Percentiles rank a stretch among this genome's conserved stretches.
Conservation (phyloP, 2,113 vertebrate species). For the Paratilapia polleni region DNA sequence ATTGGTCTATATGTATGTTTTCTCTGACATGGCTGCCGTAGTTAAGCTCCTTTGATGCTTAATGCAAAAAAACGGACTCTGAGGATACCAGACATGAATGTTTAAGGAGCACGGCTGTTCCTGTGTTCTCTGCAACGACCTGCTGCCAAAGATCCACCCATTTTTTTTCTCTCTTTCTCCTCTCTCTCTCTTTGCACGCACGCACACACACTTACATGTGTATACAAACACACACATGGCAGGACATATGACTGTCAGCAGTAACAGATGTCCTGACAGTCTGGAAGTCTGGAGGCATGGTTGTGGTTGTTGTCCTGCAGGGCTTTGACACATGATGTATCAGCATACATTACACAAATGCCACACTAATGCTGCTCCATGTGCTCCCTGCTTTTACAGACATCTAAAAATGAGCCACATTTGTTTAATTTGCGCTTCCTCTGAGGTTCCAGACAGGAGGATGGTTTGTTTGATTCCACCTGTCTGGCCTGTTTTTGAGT, state of each 20-base stretch:
- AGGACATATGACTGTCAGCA: conserved; percentile 78
- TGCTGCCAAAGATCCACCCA: conserved; percentile 63
- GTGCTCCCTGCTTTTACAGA: conserved; percentile 16
- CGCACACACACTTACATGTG: conserved; percentile 20
- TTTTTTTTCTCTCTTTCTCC: conserved; percentile 3
- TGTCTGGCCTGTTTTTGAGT: not conserved
- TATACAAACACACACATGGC: conserved; percentile 36
- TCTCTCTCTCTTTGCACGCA: not conserved
- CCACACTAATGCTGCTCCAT: conserved; percentile 27
- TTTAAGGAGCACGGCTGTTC: conserved; percentile 72
- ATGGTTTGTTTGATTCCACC: not conserved
- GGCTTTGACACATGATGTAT: conserved; percentile 77
- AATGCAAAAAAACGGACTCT: conserved; percentile 1
- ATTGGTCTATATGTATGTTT: not conserved
- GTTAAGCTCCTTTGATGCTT: conserved; percentile 30
- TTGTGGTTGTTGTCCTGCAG: conserved; percentile 72
- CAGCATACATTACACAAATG: conserved; percentile 76
- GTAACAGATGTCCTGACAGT: conserved; percentile 83
- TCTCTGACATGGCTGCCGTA: not conserved
- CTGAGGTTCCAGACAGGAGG: not conserved
- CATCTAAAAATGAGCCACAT: not conserved
- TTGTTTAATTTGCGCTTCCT: not conserved
- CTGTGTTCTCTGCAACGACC: conserved; percentile 55
- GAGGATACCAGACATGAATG: conserved; percentile 66
- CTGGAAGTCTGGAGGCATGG: conserved; percentile 78